phyloP scores from a whole-genome alignment of 2,888 invertebrate species.

The Metacarcinus magister region DNA sequence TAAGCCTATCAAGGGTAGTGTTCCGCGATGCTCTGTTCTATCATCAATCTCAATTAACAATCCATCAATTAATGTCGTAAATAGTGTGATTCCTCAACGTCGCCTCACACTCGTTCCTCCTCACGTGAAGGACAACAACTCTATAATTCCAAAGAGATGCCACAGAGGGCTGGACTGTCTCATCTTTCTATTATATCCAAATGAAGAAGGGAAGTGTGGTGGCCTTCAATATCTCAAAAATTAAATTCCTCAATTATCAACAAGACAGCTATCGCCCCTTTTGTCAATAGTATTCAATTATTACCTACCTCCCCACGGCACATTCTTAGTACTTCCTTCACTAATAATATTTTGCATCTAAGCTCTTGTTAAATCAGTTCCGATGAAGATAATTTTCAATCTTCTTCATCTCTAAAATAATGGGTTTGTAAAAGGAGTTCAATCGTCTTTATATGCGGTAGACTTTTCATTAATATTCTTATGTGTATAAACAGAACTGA shows the following conservation, averaged over 20 bases:
- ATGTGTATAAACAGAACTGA: background rate
- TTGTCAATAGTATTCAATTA: background rate
- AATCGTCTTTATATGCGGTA: background rate
- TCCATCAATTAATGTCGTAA: no score
- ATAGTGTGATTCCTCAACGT: background rate
- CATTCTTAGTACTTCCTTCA: background rate
- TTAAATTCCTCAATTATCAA: background rate
- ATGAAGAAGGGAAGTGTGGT: background rate
- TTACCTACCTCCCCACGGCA: background rate
- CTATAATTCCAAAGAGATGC: background rate
- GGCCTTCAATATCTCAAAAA: background rate
- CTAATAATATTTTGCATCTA: background rate
- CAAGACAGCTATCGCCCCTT: background rate
- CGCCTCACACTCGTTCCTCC: background rate
- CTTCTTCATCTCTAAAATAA: background rate
- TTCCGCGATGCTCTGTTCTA: no score
- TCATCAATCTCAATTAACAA: no score
- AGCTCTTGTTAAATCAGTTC: background rate
- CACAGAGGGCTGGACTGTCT: background rate
- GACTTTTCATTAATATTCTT: background rate
- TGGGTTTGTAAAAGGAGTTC: background rate
- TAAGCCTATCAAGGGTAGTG: no score
- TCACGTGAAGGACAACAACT: background rate
- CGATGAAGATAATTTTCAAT: background rate
- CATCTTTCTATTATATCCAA: background rate